Percentiles rank a stretch among this genome's conserved stretches.
These are phyloP conservation scores for Dicyrtomina minuta DNA, from an alignment of 2,888 invertebrate genomes.

Conservation along the genomic window DNA sequence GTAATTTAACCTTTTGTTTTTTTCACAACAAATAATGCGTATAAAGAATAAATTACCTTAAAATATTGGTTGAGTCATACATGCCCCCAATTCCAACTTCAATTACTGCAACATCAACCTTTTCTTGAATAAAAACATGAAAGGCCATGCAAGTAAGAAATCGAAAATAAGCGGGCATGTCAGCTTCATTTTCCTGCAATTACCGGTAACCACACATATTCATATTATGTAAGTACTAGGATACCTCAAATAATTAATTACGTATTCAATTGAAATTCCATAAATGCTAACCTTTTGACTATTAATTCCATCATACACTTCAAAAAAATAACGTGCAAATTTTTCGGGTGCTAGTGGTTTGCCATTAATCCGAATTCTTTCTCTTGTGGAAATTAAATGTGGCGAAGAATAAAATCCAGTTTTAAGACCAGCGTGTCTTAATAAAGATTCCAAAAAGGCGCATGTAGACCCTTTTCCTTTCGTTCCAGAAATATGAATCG, in stretches of 20 bases:
- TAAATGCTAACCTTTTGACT: constrained; percentile 57
- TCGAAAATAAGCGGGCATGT: constrained; percentile 91
- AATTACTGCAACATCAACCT: constrained; percentile 87
- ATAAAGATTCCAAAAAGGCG: constrained; percentile 85
- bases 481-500: constrained; percentile 95
- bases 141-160: constrained; percentile 91
- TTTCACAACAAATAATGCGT: too few species aligned
- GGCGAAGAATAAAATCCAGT: constrained; percentile 97
- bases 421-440: constrained; percentile 76
- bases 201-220: too few species aligned
- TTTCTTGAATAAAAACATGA: constrained; percentile 73
- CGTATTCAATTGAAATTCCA: neutral
- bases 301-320: constrained; percentile 69
- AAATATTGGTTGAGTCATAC: constrained; percentile 89
- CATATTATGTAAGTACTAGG: neutral
- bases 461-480: constrained; percentile 98
- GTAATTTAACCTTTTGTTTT: too few species aligned
- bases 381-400: constrained; percentile 86
- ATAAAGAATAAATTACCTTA: constrained; percentile 73
- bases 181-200: constrained; percentile 63
- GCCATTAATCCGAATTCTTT: constrained; percentile 87
- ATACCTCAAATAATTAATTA: neutral
- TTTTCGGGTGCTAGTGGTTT: constrained; percentile 68
- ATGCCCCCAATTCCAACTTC: constrained; percentile 98
- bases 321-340: constrained; percentile 81